Conservation (phyloP, 2,797 vertebrate genomes). For the Chelon auratus region DNA sequence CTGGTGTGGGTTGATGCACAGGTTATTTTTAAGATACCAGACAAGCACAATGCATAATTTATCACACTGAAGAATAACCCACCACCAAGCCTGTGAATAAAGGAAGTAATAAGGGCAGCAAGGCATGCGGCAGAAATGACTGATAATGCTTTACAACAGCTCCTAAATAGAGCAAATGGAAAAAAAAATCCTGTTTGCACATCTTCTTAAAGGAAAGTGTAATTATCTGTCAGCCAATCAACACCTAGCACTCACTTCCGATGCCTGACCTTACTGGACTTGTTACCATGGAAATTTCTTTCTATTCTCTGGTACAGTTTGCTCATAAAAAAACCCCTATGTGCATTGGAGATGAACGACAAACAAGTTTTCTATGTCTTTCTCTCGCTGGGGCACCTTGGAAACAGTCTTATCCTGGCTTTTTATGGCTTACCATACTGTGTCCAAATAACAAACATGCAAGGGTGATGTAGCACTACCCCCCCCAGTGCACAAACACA, state of each 20-base stretch:
- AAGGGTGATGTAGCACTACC: conserved; percentile 40
- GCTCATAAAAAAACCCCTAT: conserved; percentile 45
- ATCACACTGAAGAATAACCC: conserved; percentile 66
- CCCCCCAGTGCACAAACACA: conserved; percentile 4
- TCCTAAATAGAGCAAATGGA: conserved; percentile 56
- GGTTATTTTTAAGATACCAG: conserved; percentile 77
- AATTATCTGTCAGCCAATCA: conserved; percentile 83
- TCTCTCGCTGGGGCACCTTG: conserved; percentile 57
- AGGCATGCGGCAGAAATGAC: conserved; percentile 66
- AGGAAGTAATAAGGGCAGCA: conserved; percentile 69
- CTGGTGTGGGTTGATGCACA: conserved; percentile 68
- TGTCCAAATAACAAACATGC: conserved; percentile 63
- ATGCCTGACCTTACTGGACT: conserved; percentile 79
- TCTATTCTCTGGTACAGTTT: conserved; percentile 52
- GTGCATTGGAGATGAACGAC: conserved; percentile 39
- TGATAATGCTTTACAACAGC: conserved; percentile 70
- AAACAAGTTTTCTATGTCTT: conserved; percentile 58
- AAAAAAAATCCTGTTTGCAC: conserved; percentile 62
- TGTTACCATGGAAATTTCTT: conserved; percentile 81
- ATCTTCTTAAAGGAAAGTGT: conserved; percentile 78
- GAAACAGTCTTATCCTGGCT: conserved; percentile 51
- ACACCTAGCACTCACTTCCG: conserved; percentile 74
- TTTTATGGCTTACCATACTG: conserved; percentile 59
- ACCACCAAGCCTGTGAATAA: conserved; percentile 56
- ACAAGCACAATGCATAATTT: conserved; percentile 72